Base-by-base conservation (phyloP, 2,888 invertebrate species). In the Liopterus haemorrhoidalis region DNA sequence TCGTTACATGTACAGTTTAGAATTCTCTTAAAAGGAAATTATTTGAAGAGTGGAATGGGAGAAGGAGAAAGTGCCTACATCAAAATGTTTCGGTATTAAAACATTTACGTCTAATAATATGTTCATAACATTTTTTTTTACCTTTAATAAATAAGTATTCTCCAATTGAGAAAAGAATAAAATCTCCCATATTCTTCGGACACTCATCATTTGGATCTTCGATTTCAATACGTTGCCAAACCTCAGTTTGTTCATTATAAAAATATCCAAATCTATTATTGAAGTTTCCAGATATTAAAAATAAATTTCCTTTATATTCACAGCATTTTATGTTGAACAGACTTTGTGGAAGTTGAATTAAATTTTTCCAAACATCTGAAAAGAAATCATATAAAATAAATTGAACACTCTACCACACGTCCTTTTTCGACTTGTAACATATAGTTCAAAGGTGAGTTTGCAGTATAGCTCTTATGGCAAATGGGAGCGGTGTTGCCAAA, bases 101-200 rank as follows among this genome's bases (percentile, higher is more conserved):
- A n/a, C n/a, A n/a, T n/a, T n/a, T n/a, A n/a, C n/a, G n/a, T n/a
- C n/a, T n/a, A n/a, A n/a, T n/a, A n/a, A n/a, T n/a, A n/a, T n/a
- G n/a, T n/a, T n/a, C n/a, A n/a, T n/a, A n/a, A n/a, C n/a, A n/a
- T n/a, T n/a, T n/a, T 9, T 27, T 47, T 39, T 49, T 53, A 61
- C 64, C 62, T 59, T 62, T 64, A 27, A 64, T 52, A 49, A 55
- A 63, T 14, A 66, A 41, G 32, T 39, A 48, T 41, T 55, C 51
- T 31, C 55, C 54, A 48, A 59, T 58, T 0, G 59, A 48, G 51
- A 63, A 63, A 9, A 64, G 27, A 1, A 55, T 36, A 44, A 56
- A 62, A 18, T 51, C 51, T n/a, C 51, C 48, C 4, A 54, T 47
- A 19, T 50, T 50, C 15, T 49, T 48, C 4, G 53, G 24, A 14